These are phyloP conservation scores for Rafetus swinhoei DNA, from an alignment of 2,113 vertebrate species.

Conservation along the genomic window DNA sequence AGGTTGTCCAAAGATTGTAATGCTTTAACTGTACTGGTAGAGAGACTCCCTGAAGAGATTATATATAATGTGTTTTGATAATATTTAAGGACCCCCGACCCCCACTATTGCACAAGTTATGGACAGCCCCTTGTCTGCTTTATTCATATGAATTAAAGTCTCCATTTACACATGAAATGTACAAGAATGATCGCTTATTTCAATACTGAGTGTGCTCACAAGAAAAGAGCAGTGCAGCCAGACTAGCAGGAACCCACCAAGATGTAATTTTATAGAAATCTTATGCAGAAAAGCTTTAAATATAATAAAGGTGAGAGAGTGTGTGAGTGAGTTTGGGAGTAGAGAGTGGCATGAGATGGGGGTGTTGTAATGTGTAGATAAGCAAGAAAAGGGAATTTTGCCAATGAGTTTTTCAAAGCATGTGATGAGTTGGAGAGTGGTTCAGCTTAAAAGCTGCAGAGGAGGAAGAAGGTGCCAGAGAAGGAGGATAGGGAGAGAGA, in stretches of 20 bases:
- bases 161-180: not conserved
- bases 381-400: not conserved
- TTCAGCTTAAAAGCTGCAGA: not conserved
- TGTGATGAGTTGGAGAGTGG: not conserved
- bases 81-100: not conserved
- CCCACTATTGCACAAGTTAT: not conserved
- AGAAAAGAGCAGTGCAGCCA: not conserved
- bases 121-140: not conserved
- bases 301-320: not conserved
- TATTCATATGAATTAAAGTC: not conserved
- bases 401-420: not conserved
- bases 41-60: not conserved
- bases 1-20: not conserved
- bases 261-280: not conserved
- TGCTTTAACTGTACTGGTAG: no score
- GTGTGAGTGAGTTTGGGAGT: not conserved
- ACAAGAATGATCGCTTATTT: not conserved
- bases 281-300: not conserved
- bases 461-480: not conserved
- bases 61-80: not conserved
- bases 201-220: not conserved
- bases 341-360: not conserved
- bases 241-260: not conserved
- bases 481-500: not conserved
- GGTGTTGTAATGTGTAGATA: not conserved